Evolutionary conservation across 2,797 vertebrate genomes (phyloP).

Genomic region (Sandelia bainsii): DNA sequence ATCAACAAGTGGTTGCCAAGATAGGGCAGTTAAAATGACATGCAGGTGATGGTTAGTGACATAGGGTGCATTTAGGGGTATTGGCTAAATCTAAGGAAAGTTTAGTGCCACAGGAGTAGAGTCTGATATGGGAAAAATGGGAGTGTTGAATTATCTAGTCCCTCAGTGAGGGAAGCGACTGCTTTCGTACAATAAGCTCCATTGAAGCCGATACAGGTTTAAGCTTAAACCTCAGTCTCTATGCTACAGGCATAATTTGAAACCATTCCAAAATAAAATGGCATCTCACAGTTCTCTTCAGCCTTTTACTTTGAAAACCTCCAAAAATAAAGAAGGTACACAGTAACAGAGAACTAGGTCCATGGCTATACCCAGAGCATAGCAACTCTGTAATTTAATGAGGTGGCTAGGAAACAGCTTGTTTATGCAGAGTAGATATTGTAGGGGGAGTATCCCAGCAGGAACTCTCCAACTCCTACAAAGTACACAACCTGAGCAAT

Average conservation of each 20-base stretch:
- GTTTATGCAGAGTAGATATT: conserved; percentile 81
- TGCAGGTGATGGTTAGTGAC: conserved; percentile 40
- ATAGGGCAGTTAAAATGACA: conserved; percentile 14
- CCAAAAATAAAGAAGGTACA: conserved; percentile 62
- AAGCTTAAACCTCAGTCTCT: conserved; percentile 37
- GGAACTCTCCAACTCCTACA: conserved; percentile 87
- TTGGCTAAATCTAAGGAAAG: conserved; percentile 20
- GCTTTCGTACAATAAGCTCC: conserved; percentile 25
- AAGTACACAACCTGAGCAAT: conserved; percentile 90
- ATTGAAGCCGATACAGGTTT: conserved; percentile 24
- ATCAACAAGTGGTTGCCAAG: conserved; percentile 9
- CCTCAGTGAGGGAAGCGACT: conserved; percentile 62
- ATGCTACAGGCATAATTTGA: conserved; percentile 25
- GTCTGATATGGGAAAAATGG: conserved; percentile 15
- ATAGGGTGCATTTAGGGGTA: conserved; percentile 7
- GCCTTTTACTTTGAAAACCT: conserved; percentile 42
- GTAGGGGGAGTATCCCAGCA: conserved; percentile 84
- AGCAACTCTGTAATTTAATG: conserved; percentile 72
- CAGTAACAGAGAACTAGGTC: conserved; percentile 55
- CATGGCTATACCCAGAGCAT: conserved; percentile 41
- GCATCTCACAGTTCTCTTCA: conserved; percentile 53
- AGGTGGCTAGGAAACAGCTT: conserved; percentile 34
- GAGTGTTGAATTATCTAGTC: conserved; percentile 12
- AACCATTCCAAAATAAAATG: conserved; percentile 46
- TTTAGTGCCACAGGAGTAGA: not conserved